Percentiles rank a stretch among this genome's conserved stretches.
phyloP scores from a whole-genome alignment of 1,140 invertebrate species.

The Scaptodrosophila lebanonensis region DNA sequence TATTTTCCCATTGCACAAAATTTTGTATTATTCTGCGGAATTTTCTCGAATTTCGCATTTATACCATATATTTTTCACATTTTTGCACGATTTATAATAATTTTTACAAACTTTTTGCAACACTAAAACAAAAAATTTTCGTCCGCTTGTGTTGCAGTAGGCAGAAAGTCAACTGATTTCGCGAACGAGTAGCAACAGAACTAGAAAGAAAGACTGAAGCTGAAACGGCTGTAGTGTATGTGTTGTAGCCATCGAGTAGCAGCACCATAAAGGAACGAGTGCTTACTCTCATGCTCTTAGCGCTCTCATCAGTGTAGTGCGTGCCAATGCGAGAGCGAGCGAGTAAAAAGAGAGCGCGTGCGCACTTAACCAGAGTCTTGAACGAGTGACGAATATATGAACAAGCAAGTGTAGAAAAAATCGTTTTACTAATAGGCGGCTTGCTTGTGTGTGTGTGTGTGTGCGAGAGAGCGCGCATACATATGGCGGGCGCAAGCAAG shows the following conservation, averaged over 20 bases:
- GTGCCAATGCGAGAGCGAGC: slow-evolving; percentile 28
- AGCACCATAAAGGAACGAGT: no score
- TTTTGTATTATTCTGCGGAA: slow-evolving; percentile 57
- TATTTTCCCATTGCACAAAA: slow-evolving; percentile 44
- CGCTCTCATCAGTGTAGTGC: no score
- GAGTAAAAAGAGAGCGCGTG: neutral
- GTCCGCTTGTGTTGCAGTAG: slow-evolving; percentile 71
- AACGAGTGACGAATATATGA: no score
- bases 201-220: slow-evolving; percentile 63
- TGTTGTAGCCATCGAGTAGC: slow-evolving; percentile 28
- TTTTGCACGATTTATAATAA: slow-evolving; percentile 66
- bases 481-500: no score
- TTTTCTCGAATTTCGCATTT: slow-evolving; percentile 69
- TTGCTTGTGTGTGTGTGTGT: slow-evolving; percentile 12
- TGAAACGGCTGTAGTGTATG: slow-evolving; percentile 40
- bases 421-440: slow-evolving; percentile 4
- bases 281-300: no score
- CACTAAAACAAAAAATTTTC: slow-evolving; percentile 76
- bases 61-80: slow-evolving; percentile 69
- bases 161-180: slow-evolving; percentile 69
- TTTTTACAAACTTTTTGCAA: slow-evolving; percentile 75
- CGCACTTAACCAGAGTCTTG: no score
- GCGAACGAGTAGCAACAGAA: slow-evolving; percentile 73
- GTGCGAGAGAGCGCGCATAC: slow-evolving; percentile 5
- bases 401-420: slow-evolving; percentile 14